Evolutionary conservation across 2,113 vertebrate genomes (phyloP), one percentile per base, ranked within the genome.

Genomic region (Protomyctophum bolini): DNA sequence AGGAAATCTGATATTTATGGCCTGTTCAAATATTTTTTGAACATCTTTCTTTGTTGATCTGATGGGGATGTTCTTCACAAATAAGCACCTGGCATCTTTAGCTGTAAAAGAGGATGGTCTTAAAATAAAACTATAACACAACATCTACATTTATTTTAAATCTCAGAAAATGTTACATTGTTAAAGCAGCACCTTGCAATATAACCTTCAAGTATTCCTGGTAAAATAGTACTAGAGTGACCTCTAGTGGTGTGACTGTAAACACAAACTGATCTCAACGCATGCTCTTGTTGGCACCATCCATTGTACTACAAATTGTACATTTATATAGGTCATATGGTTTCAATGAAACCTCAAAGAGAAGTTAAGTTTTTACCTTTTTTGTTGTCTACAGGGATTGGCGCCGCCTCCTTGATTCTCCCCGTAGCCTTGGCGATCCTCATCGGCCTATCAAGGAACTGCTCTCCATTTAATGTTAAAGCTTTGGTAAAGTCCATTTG

Each of bases 11-110:
- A 99, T 81, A 0, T 92, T 90, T 11, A 86, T 0, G 0, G 95
- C 96, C 0, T 95, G 92, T 12, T 89, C 87, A 85, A 99, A 99
- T 4, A 95, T 68, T 8, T 95, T 94, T 74, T 80, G 86, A 56
- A 99, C 84, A 0, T 95, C 92, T 0, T 96, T 90, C 71, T 93
- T 91, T 0, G 94, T 96, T 48, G 94, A 6, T 0, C 85, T 90
- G 73, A 93, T 96, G 2, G 96, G 95, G 15, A 99, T 83, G 49
- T 98, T 98, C 91, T 97, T 98, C 69, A 97, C 85, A 78, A 97
- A 94, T 64, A 99, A 89, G 0, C 95, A 97, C 64, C 93, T 93
- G 1, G 91, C 84, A 82, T 97, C 91, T 89, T 91, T 94, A 50
- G 90, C 95, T 94, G 83, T 46, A 41, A 55, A 76, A 68, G 49